These are phyloP conservation scores for Mystacornis crossleyi DNA, from an alignment of 2,113 vertebrate species.

Conservation along the genomic window DNA sequence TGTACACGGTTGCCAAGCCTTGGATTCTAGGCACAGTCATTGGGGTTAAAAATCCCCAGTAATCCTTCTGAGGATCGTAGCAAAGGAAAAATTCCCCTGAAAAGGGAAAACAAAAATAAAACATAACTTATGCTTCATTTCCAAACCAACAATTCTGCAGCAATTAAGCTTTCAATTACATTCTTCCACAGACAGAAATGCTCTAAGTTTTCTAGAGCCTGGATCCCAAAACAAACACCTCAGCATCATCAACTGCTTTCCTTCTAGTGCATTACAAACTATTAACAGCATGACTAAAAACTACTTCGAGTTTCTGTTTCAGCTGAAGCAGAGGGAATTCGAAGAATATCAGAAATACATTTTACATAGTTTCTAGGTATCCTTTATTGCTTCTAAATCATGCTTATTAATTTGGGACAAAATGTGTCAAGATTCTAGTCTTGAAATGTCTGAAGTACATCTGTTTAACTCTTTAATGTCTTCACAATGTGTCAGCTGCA, in stretches of 20 bases:
- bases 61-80: slow-evolving; percentile 95
- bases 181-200: neutral
- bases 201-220: neutral
- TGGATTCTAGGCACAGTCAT: slow-evolving; percentile 95
- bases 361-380: neutral
- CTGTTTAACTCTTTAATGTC: neutral
- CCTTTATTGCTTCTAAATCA: neutral
- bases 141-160: neutral
- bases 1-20: slow-evolving; percentile 91
- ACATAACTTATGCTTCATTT: neutral
- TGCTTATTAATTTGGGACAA: neutral
- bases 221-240: neutral
- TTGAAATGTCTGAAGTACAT: neutral
- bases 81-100: slow-evolving; percentile 97
- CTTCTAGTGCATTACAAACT: neutral
- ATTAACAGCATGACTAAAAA: neutral
- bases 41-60: slow-evolving; percentile 93
- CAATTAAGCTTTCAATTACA: neutral
- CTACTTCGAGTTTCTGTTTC: neutral
- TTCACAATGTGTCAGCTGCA: neutral
- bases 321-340: neutral
- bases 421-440: neutral
- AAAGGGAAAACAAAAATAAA: slow-evolving; percentile 20
- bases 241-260: neutral
- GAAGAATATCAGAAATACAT: neutral